Evolutionary conservation across 2,113 vertebrate species (phyloP).

Genomic region (Poecilia latipinna): DNA sequence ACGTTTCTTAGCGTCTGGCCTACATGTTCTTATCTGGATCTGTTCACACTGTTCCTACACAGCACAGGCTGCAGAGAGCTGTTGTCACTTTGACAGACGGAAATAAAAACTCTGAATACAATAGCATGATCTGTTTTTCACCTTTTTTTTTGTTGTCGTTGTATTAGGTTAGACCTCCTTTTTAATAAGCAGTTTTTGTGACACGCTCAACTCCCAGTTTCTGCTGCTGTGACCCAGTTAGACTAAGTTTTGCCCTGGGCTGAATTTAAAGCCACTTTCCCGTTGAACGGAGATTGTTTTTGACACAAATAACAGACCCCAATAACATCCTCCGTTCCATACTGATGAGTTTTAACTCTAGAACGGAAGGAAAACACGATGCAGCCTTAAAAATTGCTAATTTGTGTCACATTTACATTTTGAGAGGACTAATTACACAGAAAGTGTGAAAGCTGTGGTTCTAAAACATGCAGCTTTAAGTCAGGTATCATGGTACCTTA

Average conservation of each 20-base stretch:
- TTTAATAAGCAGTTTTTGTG: slow-evolving; percentile 30
- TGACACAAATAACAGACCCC: slow-evolving; percentile 51
- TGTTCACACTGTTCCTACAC: not conserved
- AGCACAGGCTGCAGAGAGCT: not conserved
- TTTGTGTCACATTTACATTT: not conserved
- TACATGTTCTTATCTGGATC: not conserved
- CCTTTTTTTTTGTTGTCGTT: not conserved
- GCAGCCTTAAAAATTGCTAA: not conserved
- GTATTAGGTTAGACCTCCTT: slow-evolving; percentile 22
- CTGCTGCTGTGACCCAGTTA: slow-evolving; percentile 71
- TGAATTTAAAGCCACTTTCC: slow-evolving; percentile 51
- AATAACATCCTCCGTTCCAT: slow-evolving; percentile 21
- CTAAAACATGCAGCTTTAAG: too few relatives aligned
- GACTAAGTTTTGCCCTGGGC: slow-evolving; percentile 62
- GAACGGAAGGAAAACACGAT: not conserved
- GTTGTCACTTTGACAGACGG: slow-evolving; percentile 1
- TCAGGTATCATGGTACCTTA: too few relatives aligned
- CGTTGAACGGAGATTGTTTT: slow-evolving; percentile 25
- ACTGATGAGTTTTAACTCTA: slow-evolving; percentile 11
- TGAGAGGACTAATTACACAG: not conserved
- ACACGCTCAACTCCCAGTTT: slow-evolving; percentile 42
- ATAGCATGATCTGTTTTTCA: slow-evolving; percentile 8
- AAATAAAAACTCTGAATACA: slow-evolving; percentile 30
- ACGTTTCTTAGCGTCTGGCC: not conserved
- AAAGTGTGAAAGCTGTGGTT: not conserved